A percentile compares a stretch with the other conserved stretches of the same genome.
phyloP scores from a whole-genome alignment of 2,888 invertebrate species.

The Cerastoderma edule region DNA sequence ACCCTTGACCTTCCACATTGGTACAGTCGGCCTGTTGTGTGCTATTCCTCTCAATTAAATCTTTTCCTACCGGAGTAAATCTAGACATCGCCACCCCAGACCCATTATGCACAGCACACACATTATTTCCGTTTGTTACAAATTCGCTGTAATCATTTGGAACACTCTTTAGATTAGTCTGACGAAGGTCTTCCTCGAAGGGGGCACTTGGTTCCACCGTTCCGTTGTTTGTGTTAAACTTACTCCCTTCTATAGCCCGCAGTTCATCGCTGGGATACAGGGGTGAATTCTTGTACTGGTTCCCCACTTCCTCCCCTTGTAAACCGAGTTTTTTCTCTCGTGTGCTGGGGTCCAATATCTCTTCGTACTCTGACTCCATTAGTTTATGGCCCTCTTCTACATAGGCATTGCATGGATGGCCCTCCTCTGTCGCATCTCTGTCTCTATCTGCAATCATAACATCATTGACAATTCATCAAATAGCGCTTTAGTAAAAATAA shows the following conservation, averaged over 20 bases:
- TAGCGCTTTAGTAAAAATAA: too few species aligned
- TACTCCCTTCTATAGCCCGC: constrained; percentile 10
- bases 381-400: constrained; percentile 56
- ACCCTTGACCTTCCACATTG: not conserved
- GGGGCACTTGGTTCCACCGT: constrained; percentile 57
- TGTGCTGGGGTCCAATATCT: constrained; percentile 53
- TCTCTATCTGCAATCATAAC: constrained; percentile 41
- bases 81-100: constrained; percentile 1
- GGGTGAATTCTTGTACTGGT: constrained; percentile 36
- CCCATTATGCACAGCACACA: constrained; percentile 7
- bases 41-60: constrained; percentile 9
- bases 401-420: constrained; percentile 52
- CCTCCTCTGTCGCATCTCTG: constrained; percentile 32
- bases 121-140: constrained; percentile 17
- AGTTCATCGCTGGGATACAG: constrained; percentile 15
- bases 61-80: constrained; percentile 17
- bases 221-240: constrained; percentile 37
- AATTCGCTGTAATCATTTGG: constrained; percentile 50
- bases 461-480: too few species aligned
- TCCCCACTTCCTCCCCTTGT: constrained; percentile 11
- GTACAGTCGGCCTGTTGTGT: not conserved
- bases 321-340: constrained; percentile 29
- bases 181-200: constrained; percentile 49
- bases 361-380: constrained; percentile 67
- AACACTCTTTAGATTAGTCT: constrained; percentile 38